Conservation (phyloP, 2,113 vertebrate genomes). For the Salminus brasiliensis region DNA sequence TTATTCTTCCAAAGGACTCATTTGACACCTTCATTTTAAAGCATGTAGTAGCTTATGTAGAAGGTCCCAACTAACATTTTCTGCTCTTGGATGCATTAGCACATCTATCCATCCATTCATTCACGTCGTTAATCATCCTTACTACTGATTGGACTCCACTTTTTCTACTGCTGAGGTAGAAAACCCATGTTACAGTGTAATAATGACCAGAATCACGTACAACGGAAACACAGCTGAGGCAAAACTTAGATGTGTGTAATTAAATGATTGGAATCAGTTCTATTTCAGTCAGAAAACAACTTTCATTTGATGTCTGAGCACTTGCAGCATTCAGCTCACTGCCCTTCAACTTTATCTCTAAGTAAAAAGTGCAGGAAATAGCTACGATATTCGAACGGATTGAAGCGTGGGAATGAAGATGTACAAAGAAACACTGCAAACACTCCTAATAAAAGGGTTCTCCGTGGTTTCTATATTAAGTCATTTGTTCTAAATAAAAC, state of each 20-base stretch:
- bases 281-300: constrained; percentile 24
- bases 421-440: neutral
- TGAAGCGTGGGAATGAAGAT: constrained; percentile 32
- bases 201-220: constrained; percentile 35
- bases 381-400: constrained; percentile 2
- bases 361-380: constrained; percentile 48
- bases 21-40: too few relatives aligned
- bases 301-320: constrained; percentile 34
- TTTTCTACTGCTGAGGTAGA: neutral
- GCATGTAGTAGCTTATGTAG: too few relatives aligned
- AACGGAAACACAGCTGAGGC: constrained; percentile 24
- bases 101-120: neutral
- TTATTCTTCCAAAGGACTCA: too few relatives aligned
- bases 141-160: neutral
- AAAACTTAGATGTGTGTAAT: constrained; percentile 9
- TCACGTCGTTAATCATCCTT: constrained; percentile 22
- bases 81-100: too few relatives aligned
- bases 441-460: too few relatives aligned
- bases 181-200: constrained; percentile 33
- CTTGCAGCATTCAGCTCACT: constrained; percentile 10
- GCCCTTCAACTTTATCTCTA: constrained; percentile 33
- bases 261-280: constrained; percentile 41
- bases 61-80: too few relatives aligned
- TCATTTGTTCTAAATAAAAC: too few relatives aligned
- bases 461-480: too few relatives aligned